Evolutionary conservation across 1,140 invertebrate genomes (phyloP), one percentile per base, ranked within the genome.

Genomic region (Colletes gigas): DNA sequence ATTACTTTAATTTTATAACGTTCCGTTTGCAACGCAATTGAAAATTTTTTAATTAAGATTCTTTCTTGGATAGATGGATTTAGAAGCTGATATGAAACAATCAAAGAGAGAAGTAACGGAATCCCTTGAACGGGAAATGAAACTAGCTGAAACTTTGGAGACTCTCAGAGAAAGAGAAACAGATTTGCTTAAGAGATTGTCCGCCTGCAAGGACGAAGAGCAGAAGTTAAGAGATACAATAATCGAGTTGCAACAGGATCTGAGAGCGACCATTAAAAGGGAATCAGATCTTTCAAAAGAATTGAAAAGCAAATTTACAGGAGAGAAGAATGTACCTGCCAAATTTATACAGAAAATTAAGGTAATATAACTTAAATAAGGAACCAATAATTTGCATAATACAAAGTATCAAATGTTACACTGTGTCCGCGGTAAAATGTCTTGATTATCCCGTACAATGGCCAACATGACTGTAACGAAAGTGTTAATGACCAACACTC

Each of bases 271-370:
- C 41, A 21, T 83, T 4, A 84, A 89, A 84, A 80, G 92, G 92
- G 89, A 87, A 91, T 75, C 82, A 85, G 81, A 91, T 82, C 76
- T 91, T 78, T 39, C 92, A 87, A 90, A 92, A 69, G 82, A 90
- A 80, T 21, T 88, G 0, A 84, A 82, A 10, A 81, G 19, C 54
- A 75, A 72, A 55, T 55, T 81, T 4, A 55, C 80, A 1, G 69
- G 83, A 0, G 83, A 88, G 4, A 92, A 92, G 21, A 90, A 88
- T 39, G 85, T 92, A 4, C 93, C 94, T 5, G 91, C 93, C 30
- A 92, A 93, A 82, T 92, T 94, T 44, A 74, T 94, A 52, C 91
- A 94, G 17, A 94, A 94, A 79, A 93, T 95, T 77, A 93, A 93
- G 78, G 91, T 92, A 30, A 30, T 30, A 30, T 30, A 30, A 30